Conservation (phyloP, 2,888 invertebrate genomes). For the Pammene aurita region DNA sequence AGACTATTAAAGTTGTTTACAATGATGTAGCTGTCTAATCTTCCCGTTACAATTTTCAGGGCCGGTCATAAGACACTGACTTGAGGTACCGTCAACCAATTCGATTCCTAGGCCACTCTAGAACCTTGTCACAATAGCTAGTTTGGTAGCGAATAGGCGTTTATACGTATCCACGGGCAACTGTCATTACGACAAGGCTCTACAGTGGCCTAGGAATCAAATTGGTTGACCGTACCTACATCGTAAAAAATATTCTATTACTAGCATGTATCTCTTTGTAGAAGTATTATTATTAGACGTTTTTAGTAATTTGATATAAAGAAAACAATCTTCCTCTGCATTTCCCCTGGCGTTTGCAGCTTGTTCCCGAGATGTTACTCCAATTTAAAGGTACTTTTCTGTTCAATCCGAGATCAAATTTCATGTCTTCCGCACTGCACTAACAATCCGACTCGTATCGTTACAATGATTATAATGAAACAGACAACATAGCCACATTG, state of each 20-base stretch:
- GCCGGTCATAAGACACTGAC: not conserved
- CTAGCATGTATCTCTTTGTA: too few relatives aligned
- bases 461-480: not conserved
- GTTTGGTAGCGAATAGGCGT: too few relatives aligned
- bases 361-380: conserved; percentile 1
- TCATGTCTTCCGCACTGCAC: conserved; percentile 4
- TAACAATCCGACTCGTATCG: not conserved
- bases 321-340: conserved; percentile 10
- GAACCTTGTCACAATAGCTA: too few relatives aligned
- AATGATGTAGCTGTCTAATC: not conserved
- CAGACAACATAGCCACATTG: not conserved
- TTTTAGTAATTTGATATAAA: conserved; percentile 4
- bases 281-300: not conserved
- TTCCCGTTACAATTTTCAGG: not conserved
- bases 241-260: too few relatives aligned
- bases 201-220: too few relatives aligned
- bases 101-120: too few relatives aligned
- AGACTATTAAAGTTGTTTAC: conserved; percentile 2
- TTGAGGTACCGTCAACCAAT: too few relatives aligned
- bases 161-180: too few relatives aligned
- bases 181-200: too few relatives aligned
- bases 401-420: conserved; percentile 13
- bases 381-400: conserved; percentile 20
- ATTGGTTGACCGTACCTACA: too few relatives aligned
- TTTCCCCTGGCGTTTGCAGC: conserved; percentile 3